phyloP scores from a whole-genome alignment of 1,140 invertebrate genomes.

The Lutraria rhynchaena region DNA sequence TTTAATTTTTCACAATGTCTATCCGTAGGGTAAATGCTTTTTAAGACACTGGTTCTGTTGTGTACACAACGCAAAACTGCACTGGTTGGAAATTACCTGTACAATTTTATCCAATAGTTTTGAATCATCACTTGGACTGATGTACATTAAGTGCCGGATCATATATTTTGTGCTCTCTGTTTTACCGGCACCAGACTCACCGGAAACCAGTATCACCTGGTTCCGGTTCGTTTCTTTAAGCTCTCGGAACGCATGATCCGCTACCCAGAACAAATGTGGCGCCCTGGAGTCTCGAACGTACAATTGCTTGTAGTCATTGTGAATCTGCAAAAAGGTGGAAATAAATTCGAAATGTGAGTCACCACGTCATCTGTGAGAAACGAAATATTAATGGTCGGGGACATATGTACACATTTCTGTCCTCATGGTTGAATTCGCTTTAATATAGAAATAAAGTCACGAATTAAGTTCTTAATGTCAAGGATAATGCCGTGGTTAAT shows the following conservation, averaged over 20 bases:
- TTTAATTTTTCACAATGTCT: too few relatives aligned
- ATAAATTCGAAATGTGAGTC: neutral
- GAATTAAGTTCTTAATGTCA: too few relatives aligned
- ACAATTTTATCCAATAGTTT: constrained; percentile 71
- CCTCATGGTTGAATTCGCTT: neutral
- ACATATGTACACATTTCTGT: neutral
- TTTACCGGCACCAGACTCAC: constrained; percentile 90
- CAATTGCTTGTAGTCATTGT: constrained; percentile 87
- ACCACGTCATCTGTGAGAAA: neutral
- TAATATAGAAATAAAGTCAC: neutral
- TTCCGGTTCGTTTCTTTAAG: constrained; percentile 87
- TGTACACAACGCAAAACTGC: too few relatives aligned
- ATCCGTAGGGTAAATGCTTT: too few relatives aligned
- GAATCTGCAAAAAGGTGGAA: constrained; percentile 55
- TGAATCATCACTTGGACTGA: constrained; percentile 65
- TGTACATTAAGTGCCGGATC: constrained; percentile 73
- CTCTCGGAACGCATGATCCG: constrained; percentile 89
- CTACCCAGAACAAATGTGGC: constrained; percentile 92
- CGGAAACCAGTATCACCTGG: constrained; percentile 97
- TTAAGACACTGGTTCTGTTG: too few relatives aligned
- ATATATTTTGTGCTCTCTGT: constrained; percentile 77
- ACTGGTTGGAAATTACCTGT: constrained; percentile 66
- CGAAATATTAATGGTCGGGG: neutral
- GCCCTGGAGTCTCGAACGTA: constrained; percentile 89
- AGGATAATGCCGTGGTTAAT: too few relatives aligned